Evolutionary conservation across 37 sponge, comb jelly and placozoan genomes (phyloP).

Genomic region (Chondrosia reniformis): DNA sequence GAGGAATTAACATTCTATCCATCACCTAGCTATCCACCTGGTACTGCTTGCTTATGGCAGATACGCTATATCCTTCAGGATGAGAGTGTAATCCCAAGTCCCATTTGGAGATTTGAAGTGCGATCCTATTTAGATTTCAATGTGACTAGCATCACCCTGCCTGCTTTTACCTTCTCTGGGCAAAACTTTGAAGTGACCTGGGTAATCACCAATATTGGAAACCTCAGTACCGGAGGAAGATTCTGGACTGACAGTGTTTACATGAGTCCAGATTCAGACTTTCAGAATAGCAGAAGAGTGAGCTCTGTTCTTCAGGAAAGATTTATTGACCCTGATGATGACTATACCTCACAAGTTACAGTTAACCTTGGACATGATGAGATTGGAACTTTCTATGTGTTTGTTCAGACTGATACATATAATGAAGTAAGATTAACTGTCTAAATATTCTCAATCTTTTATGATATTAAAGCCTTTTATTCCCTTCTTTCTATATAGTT

Average conservation of each 20-base stretch:
- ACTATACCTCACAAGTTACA: conserved; percentile 10
- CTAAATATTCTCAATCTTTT: neutral
- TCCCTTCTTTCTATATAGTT: neutral
- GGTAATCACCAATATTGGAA: conserved; percentile 22
- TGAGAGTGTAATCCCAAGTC: conserved; percentile 11
- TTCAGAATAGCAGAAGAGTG: neutral
- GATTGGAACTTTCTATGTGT: conserved; percentile 21
- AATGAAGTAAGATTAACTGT: conserved; percentile 3
- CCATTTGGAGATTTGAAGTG: conserved; percentile 32
- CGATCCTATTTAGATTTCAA: conserved; percentile 16
- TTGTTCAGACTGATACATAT: conserved; percentile 24
- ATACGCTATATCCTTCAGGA: neutral
- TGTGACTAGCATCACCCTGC: neutral
- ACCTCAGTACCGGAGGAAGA: neutral
- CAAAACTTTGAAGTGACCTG: conserved; percentile 24
- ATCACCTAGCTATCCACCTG: conserved; percentile 9
- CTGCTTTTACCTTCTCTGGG: conserved; percentile 21
- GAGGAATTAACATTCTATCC: neutral
- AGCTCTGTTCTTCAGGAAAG: neutral
- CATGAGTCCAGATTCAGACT: neutral
- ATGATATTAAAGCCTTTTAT: neutral
- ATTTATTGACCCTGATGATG: conserved; percentile 27
- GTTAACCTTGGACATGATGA: neutral
- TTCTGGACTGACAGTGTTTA: conserved; percentile 11
- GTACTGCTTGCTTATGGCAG: conserved; percentile 18